Percentiles rank a stretch among this genome's conserved stretches.
These are phyloP conservation scores for Corythaixoides concolor DNA, from an alignment of 2,113 vertebrate species.

Conservation along the genomic window DNA sequence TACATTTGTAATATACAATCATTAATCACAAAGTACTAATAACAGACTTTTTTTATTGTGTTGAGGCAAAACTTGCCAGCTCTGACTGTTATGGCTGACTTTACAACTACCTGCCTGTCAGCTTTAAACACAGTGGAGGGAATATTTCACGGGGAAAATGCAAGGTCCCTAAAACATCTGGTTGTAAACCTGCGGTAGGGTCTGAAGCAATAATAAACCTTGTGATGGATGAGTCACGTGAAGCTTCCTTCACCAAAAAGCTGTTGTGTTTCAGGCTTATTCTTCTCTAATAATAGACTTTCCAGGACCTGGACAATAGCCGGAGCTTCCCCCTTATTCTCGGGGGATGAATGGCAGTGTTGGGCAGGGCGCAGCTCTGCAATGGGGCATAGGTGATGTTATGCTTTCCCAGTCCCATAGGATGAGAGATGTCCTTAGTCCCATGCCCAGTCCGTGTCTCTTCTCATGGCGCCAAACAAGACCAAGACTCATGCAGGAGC, in stretches of 20 bases:
- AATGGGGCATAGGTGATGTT: not conserved
- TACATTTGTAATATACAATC: conserved; percentile 58
- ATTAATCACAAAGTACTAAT: conserved; percentile 76
- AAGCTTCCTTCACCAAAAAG: conserved; percentile 42
- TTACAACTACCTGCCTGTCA: conserved; percentile 74
- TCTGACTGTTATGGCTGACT: conserved; percentile 71
- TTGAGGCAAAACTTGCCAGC: conserved; percentile 71
- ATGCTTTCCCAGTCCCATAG: not conserved
- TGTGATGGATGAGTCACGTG: conserved; percentile 58
- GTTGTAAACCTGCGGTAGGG: conserved; percentile 66
- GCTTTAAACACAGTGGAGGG: conserved; percentile 64
- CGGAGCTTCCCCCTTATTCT: not conserved
- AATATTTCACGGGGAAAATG: conserved; percentile 71
- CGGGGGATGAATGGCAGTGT: not conserved
- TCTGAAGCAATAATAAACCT: conserved; percentile 56
- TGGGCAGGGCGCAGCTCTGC: not conserved
- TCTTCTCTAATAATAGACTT: conserved; percentile 33
- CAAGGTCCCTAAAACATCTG: conserved; percentile 64
- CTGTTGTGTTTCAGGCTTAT: conserved; percentile 12
- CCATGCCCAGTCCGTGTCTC: fast-evolving
- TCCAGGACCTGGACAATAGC: conserved; percentile 25
- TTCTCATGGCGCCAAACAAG: fast-evolving
- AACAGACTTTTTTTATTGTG: conserved; percentile 61
- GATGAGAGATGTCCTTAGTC: not conserved
- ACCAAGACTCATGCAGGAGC: not conserved